Evolutionary conservation across 2,797 vertebrate genomes (phyloP).

Genomic region (Toxotes lorentzi): DNA sequence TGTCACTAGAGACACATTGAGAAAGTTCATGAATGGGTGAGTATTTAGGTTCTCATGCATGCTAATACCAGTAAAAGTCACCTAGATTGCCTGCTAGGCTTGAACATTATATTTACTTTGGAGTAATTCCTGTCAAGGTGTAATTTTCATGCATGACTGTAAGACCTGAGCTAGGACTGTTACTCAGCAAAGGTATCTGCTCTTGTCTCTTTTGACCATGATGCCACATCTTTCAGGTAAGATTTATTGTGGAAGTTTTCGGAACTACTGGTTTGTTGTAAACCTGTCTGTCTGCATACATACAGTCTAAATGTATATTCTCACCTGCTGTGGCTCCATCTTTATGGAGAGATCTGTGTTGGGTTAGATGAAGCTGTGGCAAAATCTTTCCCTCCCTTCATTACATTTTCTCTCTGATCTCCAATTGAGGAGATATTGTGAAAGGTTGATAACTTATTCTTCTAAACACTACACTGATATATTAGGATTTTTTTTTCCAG

Average conservation of each 20-base stretch:
- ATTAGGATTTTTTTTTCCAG: background rate
- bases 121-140: background rate
- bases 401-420: background rate
- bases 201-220: background rate
- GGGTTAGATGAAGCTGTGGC: background rate
- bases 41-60: background rate
- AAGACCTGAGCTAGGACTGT: background rate
- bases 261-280: no score
- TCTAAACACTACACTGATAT: background rate
- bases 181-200: background rate
- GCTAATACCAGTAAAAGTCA: background rate
- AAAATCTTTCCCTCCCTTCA: background rate
- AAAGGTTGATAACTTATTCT: no score
- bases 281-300: no score
- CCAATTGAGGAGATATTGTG: background rate
- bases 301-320: no score
- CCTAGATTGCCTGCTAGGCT: background rate
- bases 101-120: background rate
- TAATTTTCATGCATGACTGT: background rate
- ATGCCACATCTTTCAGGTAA: background rate
- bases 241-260: no score
- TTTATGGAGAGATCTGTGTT: background rate
- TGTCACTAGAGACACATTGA: background rate
- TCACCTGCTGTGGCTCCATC: background rate
- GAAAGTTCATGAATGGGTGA: background rate